Evolutionary conservation across 2,113 vertebrate genomes (phyloP).

Genomic region (Otocyon megalotis): DNA sequence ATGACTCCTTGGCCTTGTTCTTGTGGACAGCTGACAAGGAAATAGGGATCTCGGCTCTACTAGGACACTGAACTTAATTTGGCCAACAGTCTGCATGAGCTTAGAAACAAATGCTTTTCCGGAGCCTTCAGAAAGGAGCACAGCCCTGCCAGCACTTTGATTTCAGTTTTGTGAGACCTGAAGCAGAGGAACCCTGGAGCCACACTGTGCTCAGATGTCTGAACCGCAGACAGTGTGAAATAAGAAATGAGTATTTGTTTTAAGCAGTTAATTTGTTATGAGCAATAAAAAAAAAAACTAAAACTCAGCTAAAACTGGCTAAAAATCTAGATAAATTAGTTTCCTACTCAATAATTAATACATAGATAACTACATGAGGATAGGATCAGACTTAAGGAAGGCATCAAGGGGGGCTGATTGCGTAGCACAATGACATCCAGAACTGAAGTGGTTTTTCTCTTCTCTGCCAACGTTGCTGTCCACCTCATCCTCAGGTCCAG

Average conservation of each 20-base stretch:
- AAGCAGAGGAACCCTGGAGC: background rate
- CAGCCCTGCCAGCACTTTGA: background rate
- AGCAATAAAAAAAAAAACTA: background rate
- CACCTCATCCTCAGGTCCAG: background rate
- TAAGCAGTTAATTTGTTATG: background rate
- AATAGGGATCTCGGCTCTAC: background rate
- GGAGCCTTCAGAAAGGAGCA: background rate
- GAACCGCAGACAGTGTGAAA: background rate
- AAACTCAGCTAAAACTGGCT: slow-evolving; percentile 26
- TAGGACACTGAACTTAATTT: background rate
- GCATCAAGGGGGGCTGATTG: background rate
- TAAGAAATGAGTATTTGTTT: background rate
- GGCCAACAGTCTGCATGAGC: background rate
- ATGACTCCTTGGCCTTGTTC: accelerated
- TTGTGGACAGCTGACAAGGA: background rate
- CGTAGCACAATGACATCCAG: background rate
- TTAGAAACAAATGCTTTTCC: background rate
- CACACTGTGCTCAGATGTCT: background rate
- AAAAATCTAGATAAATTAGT: slow-evolving; percentile 18
- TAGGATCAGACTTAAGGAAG: background rate
- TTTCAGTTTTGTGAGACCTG: background rate
- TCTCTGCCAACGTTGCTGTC: background rate
- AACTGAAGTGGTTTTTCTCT: background rate
- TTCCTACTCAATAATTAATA: background rate
- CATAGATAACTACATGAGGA: background rate